Evolutionary conservation across 2,888 invertebrate genomes (phyloP).

Genomic region (Macrosoma leucophasiata): DNA sequence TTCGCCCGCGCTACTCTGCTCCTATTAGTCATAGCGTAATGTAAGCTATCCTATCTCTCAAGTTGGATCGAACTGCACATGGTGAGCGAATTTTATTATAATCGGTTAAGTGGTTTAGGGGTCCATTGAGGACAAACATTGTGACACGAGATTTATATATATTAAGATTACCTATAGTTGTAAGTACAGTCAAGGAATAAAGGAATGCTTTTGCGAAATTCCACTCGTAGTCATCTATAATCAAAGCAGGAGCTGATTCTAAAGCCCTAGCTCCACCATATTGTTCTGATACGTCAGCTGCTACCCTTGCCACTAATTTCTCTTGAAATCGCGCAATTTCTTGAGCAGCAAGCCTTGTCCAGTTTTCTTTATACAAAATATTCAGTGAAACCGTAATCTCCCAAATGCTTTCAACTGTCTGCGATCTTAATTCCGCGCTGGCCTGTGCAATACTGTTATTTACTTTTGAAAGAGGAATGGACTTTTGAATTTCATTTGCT

Average conservation of each 20-base stretch:
- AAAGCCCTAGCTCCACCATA: slow-evolving; percentile 61
- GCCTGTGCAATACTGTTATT: slow-evolving; percentile 60
- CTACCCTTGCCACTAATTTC: slow-evolving; percentile 84
- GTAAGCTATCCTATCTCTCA: too few relatives aligned
- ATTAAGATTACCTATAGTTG: slow-evolving; percentile 84
- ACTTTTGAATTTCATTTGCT: slow-evolving; percentile 51
- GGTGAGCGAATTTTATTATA: too few relatives aligned
- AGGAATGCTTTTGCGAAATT: slow-evolving; percentile 93
- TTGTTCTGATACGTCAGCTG: slow-evolving; percentile 82
- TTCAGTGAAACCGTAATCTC: slow-evolving; percentile 91
- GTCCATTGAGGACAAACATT: too few relatives aligned
- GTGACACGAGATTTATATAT: too few relatives aligned
- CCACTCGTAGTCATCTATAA: slow-evolving; percentile 83
- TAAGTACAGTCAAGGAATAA: slow-evolving; percentile 94
- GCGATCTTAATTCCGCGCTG: slow-evolving; percentile 61
- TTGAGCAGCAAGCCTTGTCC: slow-evolving; percentile 87
- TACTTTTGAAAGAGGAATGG: slow-evolving; percentile 46
- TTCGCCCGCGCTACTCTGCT: too few relatives aligned
- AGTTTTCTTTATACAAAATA: slow-evolving; percentile 91
- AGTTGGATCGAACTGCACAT: too few relatives aligned
- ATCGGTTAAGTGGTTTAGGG: too few relatives aligned
- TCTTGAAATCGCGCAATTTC: slow-evolving; percentile 85
- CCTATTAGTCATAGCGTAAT: too few relatives aligned
- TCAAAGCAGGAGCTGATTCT: slow-evolving; percentile 59
- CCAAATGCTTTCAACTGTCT: slow-evolving; percentile 93